A percentile compares a stretch with the other conserved stretches of the same genome.
Evolutionary conservation across 1,140 invertebrate genomes (phyloP).

Genomic region (Drosophila pseudoananassae): DNA sequence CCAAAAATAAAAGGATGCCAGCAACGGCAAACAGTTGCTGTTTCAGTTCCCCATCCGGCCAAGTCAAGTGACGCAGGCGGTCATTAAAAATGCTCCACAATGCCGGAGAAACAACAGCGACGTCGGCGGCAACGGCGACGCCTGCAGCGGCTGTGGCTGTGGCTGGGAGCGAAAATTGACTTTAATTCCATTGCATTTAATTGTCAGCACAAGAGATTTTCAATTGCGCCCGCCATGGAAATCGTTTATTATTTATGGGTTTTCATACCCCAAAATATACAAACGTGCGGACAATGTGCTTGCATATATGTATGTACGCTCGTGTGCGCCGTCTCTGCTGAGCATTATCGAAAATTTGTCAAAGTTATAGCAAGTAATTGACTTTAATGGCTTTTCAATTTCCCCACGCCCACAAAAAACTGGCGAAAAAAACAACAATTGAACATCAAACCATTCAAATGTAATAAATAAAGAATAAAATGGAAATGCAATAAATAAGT

Average conservation of each 20-base stretch:
- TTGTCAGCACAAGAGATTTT: constrained; percentile 62
- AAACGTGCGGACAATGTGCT: not conserved
- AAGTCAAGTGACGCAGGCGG: constrained; percentile 60
- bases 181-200: constrained; percentile 57
- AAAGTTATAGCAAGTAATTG: constrained; percentile 62
- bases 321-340: constrained; percentile 15
- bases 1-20: constrained; percentile 7
- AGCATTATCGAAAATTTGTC: constrained; percentile 61
- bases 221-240: constrained; percentile 54
- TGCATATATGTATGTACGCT: not conserved
- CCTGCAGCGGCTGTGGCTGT: constrained; percentile 1
- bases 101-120: constrained; percentile 25
- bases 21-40: constrained; percentile 62
- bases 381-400: constrained; percentile 69
- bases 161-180: constrained; percentile 35
- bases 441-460: constrained; percentile 40
- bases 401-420: constrained; percentile 13
- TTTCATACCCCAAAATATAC: constrained; percentile 32
- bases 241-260: constrained; percentile 70
- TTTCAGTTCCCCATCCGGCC: constrained; percentile 37
- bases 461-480: constrained; percentile 51
- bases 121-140: constrained; percentile 5
- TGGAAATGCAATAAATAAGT: constrained; percentile 63
- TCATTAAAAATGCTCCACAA: constrained; percentile 48
- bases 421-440: constrained; percentile 7